Base-by-base conservation (phyloP, 2,888 invertebrate genomes). In the Sarcophaga variegata region DNA sequence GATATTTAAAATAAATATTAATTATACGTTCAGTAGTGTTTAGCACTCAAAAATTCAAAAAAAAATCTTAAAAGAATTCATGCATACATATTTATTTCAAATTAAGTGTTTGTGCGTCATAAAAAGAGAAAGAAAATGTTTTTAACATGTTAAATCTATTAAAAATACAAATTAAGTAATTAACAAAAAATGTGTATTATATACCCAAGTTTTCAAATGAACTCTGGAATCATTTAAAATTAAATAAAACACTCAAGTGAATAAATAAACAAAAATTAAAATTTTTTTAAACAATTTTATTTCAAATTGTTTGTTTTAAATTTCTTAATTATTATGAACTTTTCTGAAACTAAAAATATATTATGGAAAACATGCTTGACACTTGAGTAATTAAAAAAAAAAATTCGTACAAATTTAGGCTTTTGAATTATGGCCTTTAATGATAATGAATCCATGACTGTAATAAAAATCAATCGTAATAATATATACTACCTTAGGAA, bases 1-100 rank as follows among this genome's bases (percentile, higher is more conserved):
- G 3, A 25, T 59, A n/a, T 8, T 64, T 20, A 64, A 67, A 75
- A 80, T 69, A 63, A 75, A 79, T 49, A 84, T 84, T n/a, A 69
- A 63, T 74, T 47, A 79, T 79, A 74, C 69, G 79, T 74, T 11
- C n/a, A 25, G 47, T 37, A 63, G 49, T 70, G 62, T 54, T 25
- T 20, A 47, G n/a, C 12, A 47, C 12, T 27, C 12, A 64, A 27
- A 37, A 64, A 5, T 27, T 75, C 12, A 63, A 12, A 5, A 37
- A 37, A 37, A 37, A 10, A 37, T 37, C 37, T 17, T 17, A 37
- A 12, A 60, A n/a, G 8, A 27, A n/a, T n/a, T n/a, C 20, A 27
- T 66, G n/a, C 14, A 37, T 20, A 8, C n/a, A 45, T 54, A 54
- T 54, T 12, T 54, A 17, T 54, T 71, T 62, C 22, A 62, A 62